Conservation (phyloP, 2,888 invertebrate genomes). For the Protophormia terraenovae region DNA sequence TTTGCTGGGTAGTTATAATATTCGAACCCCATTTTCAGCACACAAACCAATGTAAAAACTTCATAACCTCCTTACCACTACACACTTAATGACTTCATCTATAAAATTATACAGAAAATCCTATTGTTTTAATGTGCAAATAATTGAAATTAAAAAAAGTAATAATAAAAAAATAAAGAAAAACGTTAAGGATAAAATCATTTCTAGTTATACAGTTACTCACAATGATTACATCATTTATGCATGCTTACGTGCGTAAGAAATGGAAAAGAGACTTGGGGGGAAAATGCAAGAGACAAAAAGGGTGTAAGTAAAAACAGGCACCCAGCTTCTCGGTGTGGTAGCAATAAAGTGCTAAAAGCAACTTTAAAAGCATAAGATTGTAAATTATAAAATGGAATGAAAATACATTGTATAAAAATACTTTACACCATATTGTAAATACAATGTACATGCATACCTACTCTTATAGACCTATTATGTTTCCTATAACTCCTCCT, state of each 20-base stretch:
- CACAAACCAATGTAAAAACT: too few relatives aligned
- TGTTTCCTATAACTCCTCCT: not conserved
- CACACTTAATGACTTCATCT: not conserved
- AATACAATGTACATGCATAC: not conserved
- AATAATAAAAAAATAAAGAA: not conserved
- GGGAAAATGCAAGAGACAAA: not conserved
- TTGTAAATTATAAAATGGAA: conserved; percentile 7
- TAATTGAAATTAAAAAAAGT: conserved; percentile 12
- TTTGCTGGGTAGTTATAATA: too few relatives aligned
- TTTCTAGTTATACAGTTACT: conserved; percentile 45
- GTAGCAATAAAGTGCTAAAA: conserved; percentile 9
- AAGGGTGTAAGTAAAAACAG: conserved; percentile 8
- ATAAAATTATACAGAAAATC: not conserved
- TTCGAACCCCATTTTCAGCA: too few relatives aligned
- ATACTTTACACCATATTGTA: not conserved
- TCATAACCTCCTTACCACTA: too few relatives aligned
- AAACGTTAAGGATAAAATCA: conserved; percentile 17
- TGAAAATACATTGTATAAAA: not conserved
- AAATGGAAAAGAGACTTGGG: not conserved
- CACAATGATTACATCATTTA: conserved; percentile 53
- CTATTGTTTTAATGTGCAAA: not conserved
- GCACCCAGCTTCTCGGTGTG: not conserved
- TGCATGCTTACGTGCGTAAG: conserved; percentile 2
- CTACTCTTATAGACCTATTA: not conserved
- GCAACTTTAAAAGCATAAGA: conserved; percentile 14